Evolutionary conservation across 1,140 invertebrate species (phyloP).

Genomic region (Manduca sexta): DNA sequence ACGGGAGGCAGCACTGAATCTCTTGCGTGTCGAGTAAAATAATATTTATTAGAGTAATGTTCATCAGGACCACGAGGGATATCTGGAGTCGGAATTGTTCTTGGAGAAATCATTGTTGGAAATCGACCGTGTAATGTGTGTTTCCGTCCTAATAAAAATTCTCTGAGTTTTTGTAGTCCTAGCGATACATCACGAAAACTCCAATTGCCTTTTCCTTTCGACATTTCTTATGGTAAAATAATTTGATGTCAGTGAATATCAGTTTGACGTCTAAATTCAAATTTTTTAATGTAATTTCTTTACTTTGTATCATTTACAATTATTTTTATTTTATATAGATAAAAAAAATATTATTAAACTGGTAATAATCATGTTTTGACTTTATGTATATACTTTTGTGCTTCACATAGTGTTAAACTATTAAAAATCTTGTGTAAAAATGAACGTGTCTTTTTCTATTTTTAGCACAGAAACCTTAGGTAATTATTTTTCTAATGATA

Average conservation of each 20-base stretch:
- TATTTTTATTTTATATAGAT: too few relatives aligned
- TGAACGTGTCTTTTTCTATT: too few relatives aligned
- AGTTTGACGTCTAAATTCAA: background rate
- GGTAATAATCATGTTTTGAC: too few relatives aligned
- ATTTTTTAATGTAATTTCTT: conserved; percentile 1
- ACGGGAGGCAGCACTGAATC: conserved; percentile 50
- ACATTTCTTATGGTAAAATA: conserved; percentile 9
- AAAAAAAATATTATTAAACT: too few relatives aligned
- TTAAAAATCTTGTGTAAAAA: too few relatives aligned
- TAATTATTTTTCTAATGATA: too few relatives aligned
- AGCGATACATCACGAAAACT: conserved; percentile 39
- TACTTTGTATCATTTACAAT: too few relatives aligned
- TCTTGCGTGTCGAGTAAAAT: conserved; percentile 30
- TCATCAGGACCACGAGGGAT: conserved; percentile 38
- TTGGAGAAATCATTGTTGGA: conserved; percentile 33
- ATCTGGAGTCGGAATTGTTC: conserved; percentile 43
- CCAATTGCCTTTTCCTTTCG: conserved; percentile 17
- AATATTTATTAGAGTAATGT: conserved; percentile 46
- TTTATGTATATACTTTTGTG: too few relatives aligned
- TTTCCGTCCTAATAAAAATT: conserved; percentile 49
- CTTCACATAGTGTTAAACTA: too few relatives aligned
- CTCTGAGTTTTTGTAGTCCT: conserved; percentile 33
- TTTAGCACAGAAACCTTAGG: too few relatives aligned
- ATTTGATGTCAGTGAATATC: background rate
- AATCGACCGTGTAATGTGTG: conserved; percentile 44